A percentile compares a stretch with the other conserved stretches of the same genome.
Conservation (phyloP, 2,113 vertebrate genomes). For the Nothocercus julius region DNA sequence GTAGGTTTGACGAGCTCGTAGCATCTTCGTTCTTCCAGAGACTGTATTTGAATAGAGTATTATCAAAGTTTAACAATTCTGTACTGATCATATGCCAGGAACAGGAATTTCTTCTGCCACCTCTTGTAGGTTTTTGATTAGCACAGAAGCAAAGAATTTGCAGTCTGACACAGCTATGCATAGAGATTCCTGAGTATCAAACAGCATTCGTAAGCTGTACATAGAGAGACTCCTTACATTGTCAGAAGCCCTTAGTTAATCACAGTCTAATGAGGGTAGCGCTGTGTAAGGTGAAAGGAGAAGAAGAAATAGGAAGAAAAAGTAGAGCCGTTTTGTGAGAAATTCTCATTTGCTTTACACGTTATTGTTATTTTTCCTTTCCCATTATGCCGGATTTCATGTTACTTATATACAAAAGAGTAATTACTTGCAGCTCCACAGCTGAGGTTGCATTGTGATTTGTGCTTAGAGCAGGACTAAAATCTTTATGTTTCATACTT, state of each 20-base stretch:
- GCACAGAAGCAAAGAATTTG: background rate
- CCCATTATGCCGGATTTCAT: background rate
- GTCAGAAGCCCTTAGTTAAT: background rate
- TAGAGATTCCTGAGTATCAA: background rate
- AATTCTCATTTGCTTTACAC: background rate
- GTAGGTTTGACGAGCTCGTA: background rate
- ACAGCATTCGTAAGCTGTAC: background rate
- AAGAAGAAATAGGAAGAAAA: background rate
- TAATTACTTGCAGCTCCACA: slow-evolving; percentile 3
- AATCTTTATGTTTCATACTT: background rate
- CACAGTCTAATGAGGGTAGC: background rate
- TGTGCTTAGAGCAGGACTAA: background rate
- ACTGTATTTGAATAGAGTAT: background rate
- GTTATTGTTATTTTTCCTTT: background rate
- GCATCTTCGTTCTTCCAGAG: background rate
- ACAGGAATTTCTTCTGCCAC: background rate
- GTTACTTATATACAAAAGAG: background rate
- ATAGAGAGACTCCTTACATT: background rate
- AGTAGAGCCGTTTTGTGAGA: background rate
- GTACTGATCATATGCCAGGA: background rate
- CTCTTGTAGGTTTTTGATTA: background rate
- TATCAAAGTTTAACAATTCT: background rate
- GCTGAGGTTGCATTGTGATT: background rate
- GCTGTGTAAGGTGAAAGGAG: background rate
- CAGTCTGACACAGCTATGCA: background rate